These are phyloP conservation scores for cattle (Bos taurus) DNA, from an alignment of 2,113 vertebrate species.

Conservation along the genomic window ARS-UCD2.0 NC_037345.1:64491501-64492000, in stretches of 20 bases:
- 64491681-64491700: background rate
- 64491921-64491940: constrained; percentile 31
- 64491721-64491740: background rate
- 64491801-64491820: background rate
- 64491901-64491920: background rate
- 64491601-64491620: background rate
- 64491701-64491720: background rate
- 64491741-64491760: background rate
- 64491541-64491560: background rate
- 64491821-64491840: background rate
- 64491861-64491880: background rate
- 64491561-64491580: background rate
- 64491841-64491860: background rate
- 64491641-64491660: background rate
- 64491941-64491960: constrained; percentile 34
- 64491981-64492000: background rate
- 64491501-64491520: background rate
- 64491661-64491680: background rate
- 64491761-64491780: background rate
- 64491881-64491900: background rate
- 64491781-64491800: background rate
- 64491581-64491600: background rate
- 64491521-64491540: background rate
- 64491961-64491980: constrained; percentile 41
- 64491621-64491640: background rate